Percentiles rank a stretch among this genome's conserved stretches.
Conservation (phyloP, 2,888 invertebrate species). For the Julus scandinavius region DNA sequence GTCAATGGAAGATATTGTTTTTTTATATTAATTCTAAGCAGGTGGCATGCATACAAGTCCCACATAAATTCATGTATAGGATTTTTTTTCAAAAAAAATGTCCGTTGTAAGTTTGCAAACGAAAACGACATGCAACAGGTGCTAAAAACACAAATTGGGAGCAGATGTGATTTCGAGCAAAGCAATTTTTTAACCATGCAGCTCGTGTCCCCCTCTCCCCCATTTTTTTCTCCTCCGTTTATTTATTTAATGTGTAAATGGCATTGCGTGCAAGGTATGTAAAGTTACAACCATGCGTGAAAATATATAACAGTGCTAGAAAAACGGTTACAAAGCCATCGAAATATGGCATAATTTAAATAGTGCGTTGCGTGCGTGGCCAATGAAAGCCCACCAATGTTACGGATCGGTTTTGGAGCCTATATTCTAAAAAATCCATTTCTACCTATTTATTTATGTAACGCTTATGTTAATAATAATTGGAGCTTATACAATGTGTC, state of each 20-base stretch:
- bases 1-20: not conserved
- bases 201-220: not conserved
- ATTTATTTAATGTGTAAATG: constrained; percentile 27
- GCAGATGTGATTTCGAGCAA: constrained; percentile 13
- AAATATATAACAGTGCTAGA: not conserved
- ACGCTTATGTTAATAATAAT: constrained; percentile 7
- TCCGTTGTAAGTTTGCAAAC: not conserved
- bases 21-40: not conserved
- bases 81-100: not conserved
- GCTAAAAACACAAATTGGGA: constrained; percentile 33
- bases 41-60: constrained; percentile 1
- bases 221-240: not conserved
- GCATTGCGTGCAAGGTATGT: constrained; percentile 23
- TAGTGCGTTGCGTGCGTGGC: constrained; percentile 1
- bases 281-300: not conserved
- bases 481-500: constrained; percentile 12
- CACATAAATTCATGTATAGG: not conserved
- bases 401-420: not conserved
- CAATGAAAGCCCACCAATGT: not conserved
- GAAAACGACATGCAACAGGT: not conserved
- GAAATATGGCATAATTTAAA: constrained; percentile 21
- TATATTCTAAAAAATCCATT: not conserved
- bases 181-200: constrained; percentile 16
- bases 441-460: not conserved
- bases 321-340: constrained; percentile 7